Percentiles rank a stretch among this genome's conserved stretches.
Conservation (phyloP, 2,888 invertebrate species). For the Marasmarcha lunaedactyla region DNA sequence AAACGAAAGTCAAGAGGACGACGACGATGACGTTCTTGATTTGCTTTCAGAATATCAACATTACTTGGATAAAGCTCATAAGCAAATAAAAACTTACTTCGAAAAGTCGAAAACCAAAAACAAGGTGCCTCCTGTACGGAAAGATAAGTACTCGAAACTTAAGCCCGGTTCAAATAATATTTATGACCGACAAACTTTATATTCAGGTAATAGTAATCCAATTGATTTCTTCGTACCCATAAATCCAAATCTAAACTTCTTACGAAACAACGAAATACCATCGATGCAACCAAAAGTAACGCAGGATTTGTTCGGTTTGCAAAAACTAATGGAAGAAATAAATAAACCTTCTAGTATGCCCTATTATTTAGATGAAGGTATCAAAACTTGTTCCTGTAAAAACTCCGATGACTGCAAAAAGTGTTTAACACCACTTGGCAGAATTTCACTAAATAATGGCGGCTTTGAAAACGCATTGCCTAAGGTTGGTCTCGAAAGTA, state of each 20-base stretch:
- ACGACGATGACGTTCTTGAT: conserved; percentile 47
- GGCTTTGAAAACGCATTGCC: too few species aligned
- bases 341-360: neutral
- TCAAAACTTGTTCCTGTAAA: neutral
- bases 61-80: conserved; percentile 50
- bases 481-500: too few species aligned
- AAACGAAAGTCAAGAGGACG: too few species aligned
- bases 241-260: conserved; percentile 23
- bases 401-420: conserved; percentile 28
- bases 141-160: conserved; percentile 36
- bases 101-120: conserved; percentile 47
- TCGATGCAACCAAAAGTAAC: conserved; percentile 12
- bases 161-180: conserved; percentile 17
- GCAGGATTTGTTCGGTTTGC: conserved; percentile 10
- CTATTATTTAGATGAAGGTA: conserved; percentile 2
- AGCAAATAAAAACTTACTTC: conserved; percentile 36
- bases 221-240: conserved; percentile 37
- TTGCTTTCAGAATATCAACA: conserved; percentile 50
- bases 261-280: too few species aligned
- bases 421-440: conserved; percentile 28
- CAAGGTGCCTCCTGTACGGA: conserved; percentile 40
- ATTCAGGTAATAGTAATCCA: conserved; percentile 19
- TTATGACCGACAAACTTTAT: neutral
- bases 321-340: neutral
- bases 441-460: conserved; percentile 15